Evolutionary conservation across 2,113 vertebrate species (phyloP).

Genomic region (Corydoras maculifer): DNA sequence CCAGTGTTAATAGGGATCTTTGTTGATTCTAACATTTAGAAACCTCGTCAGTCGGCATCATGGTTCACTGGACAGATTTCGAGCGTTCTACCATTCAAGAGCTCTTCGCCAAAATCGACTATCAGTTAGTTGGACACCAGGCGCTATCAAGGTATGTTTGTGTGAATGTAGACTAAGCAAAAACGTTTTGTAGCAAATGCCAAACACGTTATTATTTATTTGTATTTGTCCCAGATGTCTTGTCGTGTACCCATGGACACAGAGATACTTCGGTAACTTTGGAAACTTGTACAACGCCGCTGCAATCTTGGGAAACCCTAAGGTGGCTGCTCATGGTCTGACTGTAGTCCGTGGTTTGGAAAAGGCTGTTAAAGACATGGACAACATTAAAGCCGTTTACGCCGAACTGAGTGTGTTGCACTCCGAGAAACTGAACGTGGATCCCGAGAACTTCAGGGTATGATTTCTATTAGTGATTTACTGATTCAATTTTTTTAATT

Average conservation of each 20-base stretch:
- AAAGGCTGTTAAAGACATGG: conserved; percentile 58
- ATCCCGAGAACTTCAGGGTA: conserved; percentile 78
- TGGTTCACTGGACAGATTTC: conserved; percentile 56
- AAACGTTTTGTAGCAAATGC: conserved; percentile 35
- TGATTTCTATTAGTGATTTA: not conserved
- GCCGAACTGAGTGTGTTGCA: conserved; percentile 68
- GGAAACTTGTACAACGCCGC: conserved; percentile 63
- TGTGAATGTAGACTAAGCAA: not conserved
- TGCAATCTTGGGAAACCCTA: conserved; percentile 51
- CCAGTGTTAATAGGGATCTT: no score
- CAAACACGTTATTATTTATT: not conserved
- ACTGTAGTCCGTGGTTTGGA: conserved; percentile 63
- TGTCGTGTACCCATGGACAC: conserved; percentile 62
- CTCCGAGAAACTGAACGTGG: conserved; percentile 72
- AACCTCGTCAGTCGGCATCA: conserved; percentile 26
- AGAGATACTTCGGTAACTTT: conserved; percentile 75
- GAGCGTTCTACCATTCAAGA: conserved; percentile 45
- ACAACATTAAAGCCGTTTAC: conserved; percentile 54
- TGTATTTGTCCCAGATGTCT: conserved; percentile 55
- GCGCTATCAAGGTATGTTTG: conserved; percentile 49
- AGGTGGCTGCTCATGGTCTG: conserved; percentile 58
- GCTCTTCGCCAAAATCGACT: conserved; percentile 42
- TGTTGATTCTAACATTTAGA: no score
- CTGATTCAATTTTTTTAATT: not conserved
- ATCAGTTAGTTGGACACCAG: conserved; percentile 41